phyloP scores from a whole-genome alignment of 1,140 invertebrate genomes.

The Battus philenor region DNA sequence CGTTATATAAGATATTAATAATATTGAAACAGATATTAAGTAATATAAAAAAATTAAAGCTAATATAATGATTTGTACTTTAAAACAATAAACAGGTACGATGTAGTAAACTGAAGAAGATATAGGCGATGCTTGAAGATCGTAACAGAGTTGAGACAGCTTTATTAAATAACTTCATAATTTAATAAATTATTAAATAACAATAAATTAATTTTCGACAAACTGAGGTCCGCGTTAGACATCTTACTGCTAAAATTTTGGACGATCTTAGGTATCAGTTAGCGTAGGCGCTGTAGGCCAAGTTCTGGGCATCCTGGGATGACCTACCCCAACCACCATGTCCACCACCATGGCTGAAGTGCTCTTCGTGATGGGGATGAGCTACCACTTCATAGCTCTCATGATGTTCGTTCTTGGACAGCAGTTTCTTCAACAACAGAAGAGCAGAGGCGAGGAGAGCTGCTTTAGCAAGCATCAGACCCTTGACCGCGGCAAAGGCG shows the following conservation, averaged over 20 bases:
- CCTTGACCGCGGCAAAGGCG: constrained; percentile 88
- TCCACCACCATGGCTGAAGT: constrained; percentile 68
- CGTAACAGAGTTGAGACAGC: constrained; percentile 10
- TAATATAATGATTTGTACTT: constrained; percentile 52
- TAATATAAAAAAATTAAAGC: constrained; percentile 49
- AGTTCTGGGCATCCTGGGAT: constrained; percentile 55
- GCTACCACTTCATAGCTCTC: constrained; percentile 85
- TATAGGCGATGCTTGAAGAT: constrained; percentile 31
- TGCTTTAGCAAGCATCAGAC: constrained; percentile 87
- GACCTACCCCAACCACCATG: constrained; percentile 64
- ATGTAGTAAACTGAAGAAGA: constrained; percentile 26
- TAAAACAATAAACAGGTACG: constrained; percentile 57
- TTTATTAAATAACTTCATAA: constrained; percentile 53
- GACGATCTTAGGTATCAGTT: constrained; percentile 57
- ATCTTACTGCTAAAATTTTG: constrained; percentile 23
- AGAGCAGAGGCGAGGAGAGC: constrained; percentile 85
- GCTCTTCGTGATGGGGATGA: constrained; percentile 79
- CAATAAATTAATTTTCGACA: constrained; percentile 57
- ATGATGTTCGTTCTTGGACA: constrained; percentile 81
- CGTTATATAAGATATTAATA: constrained; percentile 6
- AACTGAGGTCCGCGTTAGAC: constrained; percentile 60
- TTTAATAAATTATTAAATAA: constrained; percentile 67
- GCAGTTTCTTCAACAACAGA: constrained; percentile 86
- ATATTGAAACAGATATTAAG: constrained; percentile 21
- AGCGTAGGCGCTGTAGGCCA: constrained; percentile 65